A percentile compares a stretch with the other conserved stretches of the same genome.
Conservation (phyloP, 2,888 invertebrate species). For the Rhimphoctona megacephalus region DNA sequence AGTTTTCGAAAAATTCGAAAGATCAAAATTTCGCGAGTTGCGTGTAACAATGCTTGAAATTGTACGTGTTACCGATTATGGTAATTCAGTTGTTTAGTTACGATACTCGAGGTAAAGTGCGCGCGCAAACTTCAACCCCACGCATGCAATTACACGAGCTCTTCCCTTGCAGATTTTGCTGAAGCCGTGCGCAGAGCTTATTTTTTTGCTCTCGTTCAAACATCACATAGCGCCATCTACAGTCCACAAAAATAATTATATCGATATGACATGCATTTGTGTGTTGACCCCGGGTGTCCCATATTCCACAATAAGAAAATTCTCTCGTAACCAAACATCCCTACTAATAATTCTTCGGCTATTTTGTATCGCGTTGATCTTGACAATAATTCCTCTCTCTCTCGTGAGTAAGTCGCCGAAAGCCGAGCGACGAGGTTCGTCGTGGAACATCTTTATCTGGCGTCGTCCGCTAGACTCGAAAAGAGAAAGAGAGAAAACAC, state of each 20-base stretch:
- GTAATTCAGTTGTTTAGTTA: constrained; percentile 11
- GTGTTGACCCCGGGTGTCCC: constrained; percentile 62
- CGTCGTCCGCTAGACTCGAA: constrained; percentile 44
- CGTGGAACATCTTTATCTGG: background rate
- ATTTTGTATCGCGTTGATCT: constrained; percentile 6
- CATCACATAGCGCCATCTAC: constrained; percentile 54
- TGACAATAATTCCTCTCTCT: constrained; percentile 21
- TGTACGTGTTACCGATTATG: constrained; percentile 18
- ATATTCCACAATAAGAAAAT: constrained; percentile 63
- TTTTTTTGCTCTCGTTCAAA: constrained; percentile 1
- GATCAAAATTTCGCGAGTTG: background rate
- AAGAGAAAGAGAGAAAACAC: background rate
- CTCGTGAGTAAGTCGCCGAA: constrained; percentile 30
- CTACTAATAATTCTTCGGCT: background rate
- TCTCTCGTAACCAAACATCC: constrained; percentile 35
- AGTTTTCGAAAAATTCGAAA: background rate
- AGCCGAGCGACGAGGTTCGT: constrained; percentile 38
- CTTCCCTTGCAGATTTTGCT: background rate
- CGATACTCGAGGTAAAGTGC: background rate
- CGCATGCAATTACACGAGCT: constrained; percentile 9
- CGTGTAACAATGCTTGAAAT: constrained; percentile 27
- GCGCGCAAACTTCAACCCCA: constrained; percentile 47
- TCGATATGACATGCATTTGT: constrained; percentile 56
- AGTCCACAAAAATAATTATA: constrained; percentile 34
- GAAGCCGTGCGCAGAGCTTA: background rate